Evolutionary conservation across 2,113 vertebrate species (phyloP).

Genomic region (Erythrolamprus reginae): DNA sequence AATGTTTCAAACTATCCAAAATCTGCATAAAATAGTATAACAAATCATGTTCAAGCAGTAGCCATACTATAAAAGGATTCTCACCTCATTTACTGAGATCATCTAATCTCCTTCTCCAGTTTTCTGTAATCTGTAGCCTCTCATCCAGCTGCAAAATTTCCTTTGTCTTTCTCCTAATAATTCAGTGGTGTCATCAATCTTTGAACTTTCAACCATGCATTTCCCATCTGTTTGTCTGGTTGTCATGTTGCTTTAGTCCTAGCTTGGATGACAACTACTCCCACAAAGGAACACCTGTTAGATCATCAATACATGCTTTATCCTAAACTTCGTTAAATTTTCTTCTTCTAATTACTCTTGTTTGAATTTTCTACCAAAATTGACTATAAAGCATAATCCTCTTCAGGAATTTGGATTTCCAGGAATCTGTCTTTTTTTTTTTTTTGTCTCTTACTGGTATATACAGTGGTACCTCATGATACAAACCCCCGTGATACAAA

Average conservation of each 20-base stretch:
- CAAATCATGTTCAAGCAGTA: not conserved
- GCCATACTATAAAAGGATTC: not conserved
- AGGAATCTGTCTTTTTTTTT: not conserved
- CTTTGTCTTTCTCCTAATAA: not conserved
- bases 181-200: not conserved
- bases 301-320: not conserved
- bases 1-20: not conserved
- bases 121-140: not conserved
- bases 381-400: not conserved
- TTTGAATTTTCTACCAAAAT: not conserved
- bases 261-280: not conserved
- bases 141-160: not conserved
- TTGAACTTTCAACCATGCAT: not conserved
- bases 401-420: not conserved
- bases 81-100: not conserved
- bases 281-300: not conserved
- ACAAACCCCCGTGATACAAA: no score
- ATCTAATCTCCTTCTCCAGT: not conserved
- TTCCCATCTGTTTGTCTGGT: not conserved
- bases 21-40: not conserved
- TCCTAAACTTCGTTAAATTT: not conserved
- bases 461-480: no score
- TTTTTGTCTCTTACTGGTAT: not conserved
- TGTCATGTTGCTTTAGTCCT: not conserved
- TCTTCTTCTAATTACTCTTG: not conserved